These are phyloP conservation scores for Melitaea athalia DNA, from an alignment of 2,888 invertebrate species.

Conservation along the genomic window DNA sequence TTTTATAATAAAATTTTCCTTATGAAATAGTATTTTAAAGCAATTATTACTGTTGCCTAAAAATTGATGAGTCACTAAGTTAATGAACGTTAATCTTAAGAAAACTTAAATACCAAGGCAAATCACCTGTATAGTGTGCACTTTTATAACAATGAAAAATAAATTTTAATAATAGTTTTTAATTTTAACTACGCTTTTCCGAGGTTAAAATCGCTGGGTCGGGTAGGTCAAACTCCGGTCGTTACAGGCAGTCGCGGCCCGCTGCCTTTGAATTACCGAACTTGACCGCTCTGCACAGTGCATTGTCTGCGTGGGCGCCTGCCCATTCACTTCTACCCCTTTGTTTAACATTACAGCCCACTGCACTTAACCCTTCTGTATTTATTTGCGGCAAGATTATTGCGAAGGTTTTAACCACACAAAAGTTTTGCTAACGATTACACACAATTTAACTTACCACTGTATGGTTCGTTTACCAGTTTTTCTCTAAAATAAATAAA, in stretches of 20 bases:
- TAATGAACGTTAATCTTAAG: too few species aligned
- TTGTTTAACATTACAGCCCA: conserved; percentile 47
- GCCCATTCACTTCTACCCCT: conserved; percentile 50
- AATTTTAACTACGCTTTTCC: background rate
- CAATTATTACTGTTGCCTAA: too few species aligned
- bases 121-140: background rate
- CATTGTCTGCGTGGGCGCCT: conserved; percentile 53
- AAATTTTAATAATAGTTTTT: background rate
- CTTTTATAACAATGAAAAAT: background rate
- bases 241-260: conserved; percentile 52
- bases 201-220: conserved; percentile 18
- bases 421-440: conserved; percentile 16
- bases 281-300: conserved; percentile 62
- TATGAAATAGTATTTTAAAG: too few species aligned
- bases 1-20: too few species aligned
- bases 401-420: conserved; percentile 25
- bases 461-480: background rate
- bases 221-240: conserved; percentile 43
- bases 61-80: too few species aligned
- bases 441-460: conserved; percentile 24
- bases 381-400: conserved; percentile 35
- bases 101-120: too few species aligned
- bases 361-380: conserved; percentile 38
- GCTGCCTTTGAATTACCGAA: conserved; percentile 63
- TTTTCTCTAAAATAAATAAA: background rate